Percentiles rank a stretch among this genome's conserved stretches.
Conservation (phyloP, 2,113 vertebrate species). For the Nothocercus julius region DNA sequence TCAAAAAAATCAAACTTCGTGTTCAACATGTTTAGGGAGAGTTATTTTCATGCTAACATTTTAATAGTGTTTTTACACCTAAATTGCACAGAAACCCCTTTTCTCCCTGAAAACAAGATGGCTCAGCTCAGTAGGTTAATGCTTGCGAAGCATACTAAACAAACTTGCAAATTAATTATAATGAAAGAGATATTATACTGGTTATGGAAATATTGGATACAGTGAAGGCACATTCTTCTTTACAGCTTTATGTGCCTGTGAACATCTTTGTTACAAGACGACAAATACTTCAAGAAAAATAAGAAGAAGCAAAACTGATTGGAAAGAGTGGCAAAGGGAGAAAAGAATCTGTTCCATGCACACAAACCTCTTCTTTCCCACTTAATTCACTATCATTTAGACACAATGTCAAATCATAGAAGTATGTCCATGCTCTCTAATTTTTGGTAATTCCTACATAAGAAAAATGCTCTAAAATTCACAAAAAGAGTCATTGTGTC, state of each 20-base stretch:
- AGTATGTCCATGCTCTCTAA: neutral
- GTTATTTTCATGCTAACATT: slow-evolving; percentile 22
- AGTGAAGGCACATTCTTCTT: neutral
- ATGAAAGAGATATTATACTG: neutral
- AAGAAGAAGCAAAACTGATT: neutral
- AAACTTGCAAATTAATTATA: slow-evolving; percentile 64
- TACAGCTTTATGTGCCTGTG: neutral
- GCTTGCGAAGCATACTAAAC: slow-evolving; percentile 51
- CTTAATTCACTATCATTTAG: neutral
- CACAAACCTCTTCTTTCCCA: neutral
- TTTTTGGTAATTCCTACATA: neutral
- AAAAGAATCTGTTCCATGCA: neutral
- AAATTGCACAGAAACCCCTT: neutral
- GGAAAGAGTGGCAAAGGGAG: neutral
- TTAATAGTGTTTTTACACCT: slow-evolving; percentile 22
- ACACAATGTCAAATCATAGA: neutral
- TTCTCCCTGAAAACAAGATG: slow-evolving; percentile 30
- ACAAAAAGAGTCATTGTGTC: neutral
- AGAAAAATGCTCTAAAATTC: neutral
- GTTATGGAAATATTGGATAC: neutral
- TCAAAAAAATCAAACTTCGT: neutral
- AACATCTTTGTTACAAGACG: neutral
- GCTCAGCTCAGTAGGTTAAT: slow-evolving; percentile 52
- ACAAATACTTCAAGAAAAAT: neutral
- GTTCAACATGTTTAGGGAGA: slow-evolving; percentile 13